phyloP scores from a whole-genome alignment of 2,888 invertebrate species.

The Eumerus sabulonum region DNA sequence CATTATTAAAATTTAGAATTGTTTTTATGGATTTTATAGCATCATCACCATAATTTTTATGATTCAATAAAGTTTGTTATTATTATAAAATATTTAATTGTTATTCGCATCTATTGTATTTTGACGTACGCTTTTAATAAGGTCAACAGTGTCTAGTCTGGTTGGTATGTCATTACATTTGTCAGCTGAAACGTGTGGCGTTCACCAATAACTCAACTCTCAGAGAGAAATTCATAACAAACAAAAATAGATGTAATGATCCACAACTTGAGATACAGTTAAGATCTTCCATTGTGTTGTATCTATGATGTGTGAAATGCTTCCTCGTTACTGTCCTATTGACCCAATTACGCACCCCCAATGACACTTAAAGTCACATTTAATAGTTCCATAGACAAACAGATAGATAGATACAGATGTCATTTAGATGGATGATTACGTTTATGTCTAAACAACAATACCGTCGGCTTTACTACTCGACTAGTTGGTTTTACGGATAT shows the following conservation, averaged over 20 bases:
- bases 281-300: no score
- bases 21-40: conserved; percentile 78
- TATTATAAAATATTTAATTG: conserved; percentile 72
- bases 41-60: conserved; percentile 75
- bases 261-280: no score
- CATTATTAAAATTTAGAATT: conserved; percentile 76
- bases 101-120: conserved; percentile 65
- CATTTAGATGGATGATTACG: conserved; percentile 42
- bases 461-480: conserved; percentile 31
- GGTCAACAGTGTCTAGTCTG: conserved; percentile 8
- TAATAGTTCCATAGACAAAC: conserved; percentile 28
- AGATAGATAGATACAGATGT: conserved; percentile 28
- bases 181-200: conserved; percentile 19
- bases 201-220: conserved; percentile 26
- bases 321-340: conserved; percentile 24
- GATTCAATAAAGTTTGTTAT: conserved; percentile 76
- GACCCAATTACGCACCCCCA: conserved; percentile 55
- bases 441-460: conserved; percentile 49
- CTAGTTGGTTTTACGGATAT: no score
- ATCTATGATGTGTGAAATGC: conserved; percentile 12
- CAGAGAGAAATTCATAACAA: conserved; percentile 8
- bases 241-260: no score
- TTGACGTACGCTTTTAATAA: conserved; percentile 17
- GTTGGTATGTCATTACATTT: background rate
- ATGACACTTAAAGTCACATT: conserved; percentile 48